phyloP scores from a whole-genome alignment of 2,113 vertebrate species.

The Lamprologus callipterus region DNA sequence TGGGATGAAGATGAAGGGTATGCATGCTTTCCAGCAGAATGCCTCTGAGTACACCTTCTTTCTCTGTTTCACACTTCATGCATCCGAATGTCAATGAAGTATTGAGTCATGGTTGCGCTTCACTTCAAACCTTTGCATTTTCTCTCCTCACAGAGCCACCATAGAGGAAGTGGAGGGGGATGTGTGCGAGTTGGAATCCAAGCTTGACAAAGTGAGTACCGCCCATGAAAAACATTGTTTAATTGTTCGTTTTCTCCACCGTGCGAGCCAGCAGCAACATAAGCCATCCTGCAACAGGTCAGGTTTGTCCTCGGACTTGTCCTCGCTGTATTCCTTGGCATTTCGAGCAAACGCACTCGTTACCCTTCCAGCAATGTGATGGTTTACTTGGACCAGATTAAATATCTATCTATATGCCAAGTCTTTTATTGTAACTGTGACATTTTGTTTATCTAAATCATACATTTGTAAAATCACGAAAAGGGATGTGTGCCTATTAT shows the following conservation, averaged over 20 bases:
- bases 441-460: not conserved
- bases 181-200: conserved; percentile 92
- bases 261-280: not conserved
- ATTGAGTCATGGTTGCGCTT: not conserved
- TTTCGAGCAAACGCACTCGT: not conserved
- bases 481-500: not conserved
- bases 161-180: conserved; percentile 98
- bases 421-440: not conserved
- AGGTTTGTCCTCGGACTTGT: not conserved
- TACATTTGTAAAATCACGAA: accelerated
- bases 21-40: not conserved
- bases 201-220: conserved; percentile 94
- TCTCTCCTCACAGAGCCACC: conserved; percentile 77
- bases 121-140: not conserved
- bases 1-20: not conserved
- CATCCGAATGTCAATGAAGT: not conserved
- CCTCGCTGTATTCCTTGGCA: not conserved
- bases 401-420: not conserved
- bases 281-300: not conserved
- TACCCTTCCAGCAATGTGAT: not conserved
- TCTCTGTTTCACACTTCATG: not conserved
- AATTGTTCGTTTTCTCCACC: conserved; percentile 32
- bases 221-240: conserved; percentile 34
- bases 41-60: not conserved
- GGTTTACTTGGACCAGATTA: not conserved